Conservation (phyloP, 2,797 vertebrate genomes). For the Onychomys leucogaster region DNA sequence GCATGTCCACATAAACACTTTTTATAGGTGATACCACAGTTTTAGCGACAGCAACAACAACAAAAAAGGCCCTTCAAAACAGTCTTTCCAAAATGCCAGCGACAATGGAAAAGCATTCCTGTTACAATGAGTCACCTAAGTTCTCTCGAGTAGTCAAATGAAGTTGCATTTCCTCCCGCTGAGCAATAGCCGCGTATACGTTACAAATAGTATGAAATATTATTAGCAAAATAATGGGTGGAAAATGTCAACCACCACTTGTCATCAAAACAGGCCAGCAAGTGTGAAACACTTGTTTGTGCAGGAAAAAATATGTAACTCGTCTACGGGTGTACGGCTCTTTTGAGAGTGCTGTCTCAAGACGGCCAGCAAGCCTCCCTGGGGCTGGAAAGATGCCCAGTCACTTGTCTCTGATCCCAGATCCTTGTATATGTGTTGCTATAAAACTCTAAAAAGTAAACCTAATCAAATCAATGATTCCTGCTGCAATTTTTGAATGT, state of each 20-base stretch:
- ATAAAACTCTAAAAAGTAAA: not conserved
- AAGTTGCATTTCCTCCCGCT: not conserved
- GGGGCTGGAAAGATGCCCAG: not conserved
- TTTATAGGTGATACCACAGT: not conserved
- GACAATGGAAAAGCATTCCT: not conserved
- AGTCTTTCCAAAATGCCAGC: conserved; percentile 4
- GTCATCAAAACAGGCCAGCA: conserved; percentile 1
- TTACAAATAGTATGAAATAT: not conserved
- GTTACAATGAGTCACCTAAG: conserved; percentile 18
- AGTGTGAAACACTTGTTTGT: not conserved
- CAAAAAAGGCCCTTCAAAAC: conserved; percentile 1
- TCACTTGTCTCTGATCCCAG: conserved; percentile 2
- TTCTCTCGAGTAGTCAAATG: conserved; percentile 25
- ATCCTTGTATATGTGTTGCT: not conserved
- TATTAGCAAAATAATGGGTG: not conserved
- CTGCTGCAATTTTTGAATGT: not conserved
- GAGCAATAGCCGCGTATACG: not conserved
- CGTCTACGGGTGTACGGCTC: not conserved
- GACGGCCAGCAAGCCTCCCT: not conserved
- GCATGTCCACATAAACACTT: not conserved
- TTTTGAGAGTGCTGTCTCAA: not conserved
- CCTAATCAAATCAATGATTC: not conserved
- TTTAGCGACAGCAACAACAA: not conserved
- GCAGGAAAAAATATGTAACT: not conserved
- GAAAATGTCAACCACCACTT: not conserved